These are phyloP conservation scores for Petroica traversi DNA, from an alignment of 2,113 vertebrate genomes.

Conservation along the genomic window DNA sequence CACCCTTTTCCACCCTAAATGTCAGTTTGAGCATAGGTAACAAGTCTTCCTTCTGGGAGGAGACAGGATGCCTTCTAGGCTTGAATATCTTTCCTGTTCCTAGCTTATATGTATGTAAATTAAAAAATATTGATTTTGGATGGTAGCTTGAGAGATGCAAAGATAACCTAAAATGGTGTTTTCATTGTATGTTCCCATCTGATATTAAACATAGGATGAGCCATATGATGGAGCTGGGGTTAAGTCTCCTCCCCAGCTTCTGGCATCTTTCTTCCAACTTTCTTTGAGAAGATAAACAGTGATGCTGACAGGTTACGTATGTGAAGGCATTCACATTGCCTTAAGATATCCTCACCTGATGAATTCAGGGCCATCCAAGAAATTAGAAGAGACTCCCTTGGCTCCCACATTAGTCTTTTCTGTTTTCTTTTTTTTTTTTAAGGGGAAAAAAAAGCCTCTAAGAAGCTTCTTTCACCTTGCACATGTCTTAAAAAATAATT, in stretches of 20 bases:
- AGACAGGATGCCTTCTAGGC: conserved; percentile 62
- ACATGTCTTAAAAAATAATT: not conserved
- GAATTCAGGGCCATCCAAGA: conserved; percentile 29
- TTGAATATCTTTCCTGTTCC: conserved; percentile 56
- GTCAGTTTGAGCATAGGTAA: conserved; percentile 20
- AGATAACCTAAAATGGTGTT: conserved; percentile 53
- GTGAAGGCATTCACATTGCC: conserved; percentile 37
- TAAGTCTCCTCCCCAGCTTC: conserved; percentile 48
- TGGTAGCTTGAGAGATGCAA: conserved; percentile 15
- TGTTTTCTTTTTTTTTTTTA: not conserved
- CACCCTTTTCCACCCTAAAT: not conserved
- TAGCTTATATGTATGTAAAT: conserved; percentile 64
- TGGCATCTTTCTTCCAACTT: conserved; percentile 46
- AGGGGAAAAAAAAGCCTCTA: not conserved
- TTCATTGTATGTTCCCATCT: conserved; percentile 42
- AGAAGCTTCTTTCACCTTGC: not conserved
- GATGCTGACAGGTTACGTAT: conserved; percentile 37
- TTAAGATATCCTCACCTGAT: conserved; percentile 43
- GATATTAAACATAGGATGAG: not conserved
- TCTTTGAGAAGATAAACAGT: conserved; percentile 36
- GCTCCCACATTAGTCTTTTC: not conserved
- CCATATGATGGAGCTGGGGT: not conserved
- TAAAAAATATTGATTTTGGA: conserved; percentile 60
- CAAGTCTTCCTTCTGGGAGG: conserved; percentile 49
- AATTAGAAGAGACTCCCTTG: conserved; percentile 44